Evolutionary conservation across 2,888 invertebrate species (phyloP), one percentile per base, ranked within the genome.

Genomic region (Eupithecia vulgata): DNA sequence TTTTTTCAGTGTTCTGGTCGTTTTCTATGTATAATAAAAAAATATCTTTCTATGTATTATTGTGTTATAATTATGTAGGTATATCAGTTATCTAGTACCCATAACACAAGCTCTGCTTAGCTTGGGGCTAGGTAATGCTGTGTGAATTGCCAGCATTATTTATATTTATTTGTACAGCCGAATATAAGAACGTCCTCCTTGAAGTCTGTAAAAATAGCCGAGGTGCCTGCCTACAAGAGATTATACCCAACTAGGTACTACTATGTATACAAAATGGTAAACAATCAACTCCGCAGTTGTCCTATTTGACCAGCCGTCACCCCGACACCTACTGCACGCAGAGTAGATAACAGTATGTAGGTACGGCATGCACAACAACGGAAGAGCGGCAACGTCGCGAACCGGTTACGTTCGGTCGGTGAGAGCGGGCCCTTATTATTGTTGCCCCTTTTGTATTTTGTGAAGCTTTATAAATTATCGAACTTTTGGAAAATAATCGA

Each of bases 341-440:
- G 64, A n/a, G 12, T 35, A 5, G 8, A 12, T 12, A 35, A 35
- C 37, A 35, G 64, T 52, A 52, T 7, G 7, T n/a, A 7, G 17
- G 45, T 8, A 8, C n/a, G 37, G 37, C n/a, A 52, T n/a, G 37
- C 61, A 34, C 61, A 25, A 21, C 57, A 57, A 57, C 25, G 61
- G 34, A 64, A 64, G 64, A 64, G 64, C 64, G 64, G 64, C 64
- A 64, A 64, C 67, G 48, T 67, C 68, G 61, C 15, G 68, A 35
- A 67, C 45, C 52, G 52, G 45, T 67, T 52, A 74, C 71, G 70
- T 25, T 21, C 57, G 72, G 48, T 21, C 57, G 72, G 48, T 68
- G 65, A 52, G 62, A 71, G 73, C 35, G 66, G 69, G 62, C 69
- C 64, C 62, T 35, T 45, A 61, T 61, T 61, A 61, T 57, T 61